phyloP scores from a whole-genome alignment of 1,140 invertebrate species.

The Hyposmocoma kahamanoa region DNA sequence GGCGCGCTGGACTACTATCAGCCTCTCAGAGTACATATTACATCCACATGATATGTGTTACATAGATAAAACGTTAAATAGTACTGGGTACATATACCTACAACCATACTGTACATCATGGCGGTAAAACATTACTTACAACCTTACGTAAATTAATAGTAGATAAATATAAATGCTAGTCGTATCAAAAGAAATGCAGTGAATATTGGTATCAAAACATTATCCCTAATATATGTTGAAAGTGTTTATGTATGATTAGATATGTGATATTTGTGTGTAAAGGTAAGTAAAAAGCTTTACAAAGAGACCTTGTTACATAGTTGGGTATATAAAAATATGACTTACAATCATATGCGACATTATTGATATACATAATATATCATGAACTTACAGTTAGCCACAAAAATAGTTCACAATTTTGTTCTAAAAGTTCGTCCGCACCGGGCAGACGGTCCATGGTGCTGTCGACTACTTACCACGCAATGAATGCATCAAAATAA shows the following conservation, averaged over 20 bases:
- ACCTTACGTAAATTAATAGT: constrained; percentile 47
- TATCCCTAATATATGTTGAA: constrained; percentile 59
- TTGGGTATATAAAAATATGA: constrained; percentile 64
- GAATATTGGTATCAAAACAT: constrained; percentile 70
- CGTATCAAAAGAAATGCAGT: constrained; percentile 59
- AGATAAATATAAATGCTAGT: constrained; percentile 50
- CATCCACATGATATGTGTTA: constrained; percentile 66
- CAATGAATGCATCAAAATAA: constrained; percentile 37
- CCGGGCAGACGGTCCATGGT: constrained; percentile 12
- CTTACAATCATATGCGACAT: no score
- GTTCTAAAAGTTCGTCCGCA: constrained; percentile 26
- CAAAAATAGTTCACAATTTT: constrained; percentile 39
- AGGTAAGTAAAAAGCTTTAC: constrained; percentile 59
- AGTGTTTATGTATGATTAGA: constrained; percentile 59
- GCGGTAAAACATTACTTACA: constrained; percentile 58
- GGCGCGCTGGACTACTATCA: constrained; percentile 39
- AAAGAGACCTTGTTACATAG: constrained; percentile 41
- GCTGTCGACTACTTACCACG: constrained; percentile 16
- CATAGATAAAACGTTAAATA: constrained; percentile 54
- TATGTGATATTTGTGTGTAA: constrained; percentile 66
- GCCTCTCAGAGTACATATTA: constrained; percentile 48
- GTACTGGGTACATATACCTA: constrained; percentile 64
- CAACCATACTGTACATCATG: constrained; percentile 60
- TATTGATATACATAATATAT: neutral
- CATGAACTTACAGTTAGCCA: constrained; percentile 32